Evolutionary conservation across 2,888 invertebrate genomes (phyloP).

Genomic region (Axea sp.): DNA sequence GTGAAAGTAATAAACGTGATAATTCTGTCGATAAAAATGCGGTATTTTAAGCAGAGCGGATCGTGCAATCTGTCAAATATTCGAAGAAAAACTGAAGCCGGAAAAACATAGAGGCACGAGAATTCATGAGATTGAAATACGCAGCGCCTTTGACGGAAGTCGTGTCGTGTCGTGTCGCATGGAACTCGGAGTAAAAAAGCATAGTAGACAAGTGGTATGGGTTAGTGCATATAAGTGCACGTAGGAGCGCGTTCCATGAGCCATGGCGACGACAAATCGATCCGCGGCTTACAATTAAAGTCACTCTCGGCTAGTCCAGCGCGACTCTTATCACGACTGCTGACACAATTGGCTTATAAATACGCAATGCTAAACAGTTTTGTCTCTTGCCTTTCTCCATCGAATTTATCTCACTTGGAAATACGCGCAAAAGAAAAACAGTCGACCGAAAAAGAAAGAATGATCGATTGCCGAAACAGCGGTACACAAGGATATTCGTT

Average conservation of each 20-base stretch:
- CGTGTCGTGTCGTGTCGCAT: constrained; percentile 57
- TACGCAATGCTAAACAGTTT: too few species aligned
- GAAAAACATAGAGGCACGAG: constrained; percentile 39
- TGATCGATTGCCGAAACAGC: too few species aligned
- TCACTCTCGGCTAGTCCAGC: constrained; percentile 44
- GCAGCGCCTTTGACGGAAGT: constrained; percentile 59
- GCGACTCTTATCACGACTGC: constrained; percentile 54
- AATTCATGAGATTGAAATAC: constrained; percentile 52
- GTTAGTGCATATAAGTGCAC: constrained; percentile 36
- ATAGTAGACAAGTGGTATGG: constrained; percentile 27
- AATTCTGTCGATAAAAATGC: constrained; percentile 20
- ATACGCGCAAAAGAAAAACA: neutral
- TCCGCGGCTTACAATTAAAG: constrained; percentile 61
- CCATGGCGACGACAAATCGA: constrained; percentile 62
- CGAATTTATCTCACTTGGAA: constrained; percentile 6
- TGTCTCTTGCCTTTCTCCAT: constrained; percentile 25
- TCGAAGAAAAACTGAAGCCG: constrained; percentile 38
- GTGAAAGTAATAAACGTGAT: constrained; percentile 4
- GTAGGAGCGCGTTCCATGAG: constrained; percentile 47
- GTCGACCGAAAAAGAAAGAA: too few species aligned
- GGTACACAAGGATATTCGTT: too few species aligned
- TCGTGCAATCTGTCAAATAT: constrained; percentile 30
- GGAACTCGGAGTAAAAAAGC: constrained; percentile 42
- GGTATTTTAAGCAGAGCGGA: constrained; percentile 8
- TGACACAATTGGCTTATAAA: constrained; percentile 50